These are phyloP conservation scores for Bombylius discolor DNA, from an alignment of 2,888 invertebrate species.

Conservation along the genomic window DNA sequence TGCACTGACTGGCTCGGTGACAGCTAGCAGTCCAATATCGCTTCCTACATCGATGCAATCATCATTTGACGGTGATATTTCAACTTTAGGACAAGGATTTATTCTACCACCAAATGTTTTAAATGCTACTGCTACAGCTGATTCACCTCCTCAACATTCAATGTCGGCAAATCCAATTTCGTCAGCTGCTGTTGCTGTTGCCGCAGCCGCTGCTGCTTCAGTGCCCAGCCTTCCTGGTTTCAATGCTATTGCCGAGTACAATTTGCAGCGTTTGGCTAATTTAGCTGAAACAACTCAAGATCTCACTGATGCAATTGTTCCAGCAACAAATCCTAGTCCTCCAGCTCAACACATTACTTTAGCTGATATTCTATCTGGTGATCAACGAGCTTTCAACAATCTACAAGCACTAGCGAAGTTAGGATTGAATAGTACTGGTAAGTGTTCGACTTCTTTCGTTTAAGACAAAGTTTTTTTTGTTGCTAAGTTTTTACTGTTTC, in stretches of 20 bases:
- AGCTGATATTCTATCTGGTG: conserved; percentile 62
- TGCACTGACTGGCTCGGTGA: conserved; percentile 28
- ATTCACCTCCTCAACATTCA: conserved; percentile 36
- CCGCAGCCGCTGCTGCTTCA: conserved; percentile 25
- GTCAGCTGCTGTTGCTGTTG: conserved; percentile 22
- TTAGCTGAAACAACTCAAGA: conserved; percentile 55
- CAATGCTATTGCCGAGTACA: conserved; percentile 70
- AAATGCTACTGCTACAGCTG: conserved; percentile 27
- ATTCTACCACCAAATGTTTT: conserved; percentile 31
- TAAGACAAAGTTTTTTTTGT: background rate
- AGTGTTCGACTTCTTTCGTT: conserved; percentile 19
- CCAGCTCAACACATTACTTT: conserved; percentile 57
- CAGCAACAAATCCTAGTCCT: conserved; percentile 41
- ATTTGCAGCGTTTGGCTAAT: conserved; percentile 70
- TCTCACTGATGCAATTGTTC: conserved; percentile 28
- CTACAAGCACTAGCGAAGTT: conserved; percentile 80
- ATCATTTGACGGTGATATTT: conserved; percentile 65
- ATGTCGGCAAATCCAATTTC: conserved; percentile 23
- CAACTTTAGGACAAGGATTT: conserved; percentile 39
- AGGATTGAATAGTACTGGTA: conserved; percentile 54
- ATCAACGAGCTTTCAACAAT: conserved; percentile 71
- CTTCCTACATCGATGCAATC: conserved; percentile 57
- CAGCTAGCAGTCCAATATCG: conserved; percentile 55
- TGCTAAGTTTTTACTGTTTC: too few species aligned
- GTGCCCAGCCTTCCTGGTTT: conserved; percentile 34